Evolutionary conservation across 2,797 vertebrate species (phyloP).

Genomic region (Alexandromys oeconomus): DNA sequence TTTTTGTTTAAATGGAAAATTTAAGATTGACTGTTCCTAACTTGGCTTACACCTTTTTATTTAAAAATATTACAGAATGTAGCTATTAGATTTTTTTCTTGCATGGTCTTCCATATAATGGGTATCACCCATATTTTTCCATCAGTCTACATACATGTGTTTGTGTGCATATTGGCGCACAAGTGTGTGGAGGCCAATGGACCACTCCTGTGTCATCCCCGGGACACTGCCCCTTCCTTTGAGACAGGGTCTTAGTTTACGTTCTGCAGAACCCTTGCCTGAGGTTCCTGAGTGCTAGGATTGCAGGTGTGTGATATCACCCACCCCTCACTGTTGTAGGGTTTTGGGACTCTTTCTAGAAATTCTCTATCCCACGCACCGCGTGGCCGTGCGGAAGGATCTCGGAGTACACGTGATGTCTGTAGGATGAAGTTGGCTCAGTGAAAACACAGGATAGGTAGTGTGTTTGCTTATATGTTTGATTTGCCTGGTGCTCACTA

Average conservation of each 20-base stretch:
- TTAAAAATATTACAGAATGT: neutral
- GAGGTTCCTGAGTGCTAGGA: neutral
- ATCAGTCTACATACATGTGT: neutral
- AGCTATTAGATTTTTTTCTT: neutral
- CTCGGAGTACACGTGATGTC: neutral
- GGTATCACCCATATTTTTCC: neutral
- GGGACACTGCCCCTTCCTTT: neutral
- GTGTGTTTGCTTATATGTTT: neutral
- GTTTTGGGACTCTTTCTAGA: slow-evolving; percentile 13
- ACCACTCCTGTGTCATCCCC: too few relatives aligned
- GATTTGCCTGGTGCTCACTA: neutral
- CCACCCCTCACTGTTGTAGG: neutral
- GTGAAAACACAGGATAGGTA: slow-evolving; percentile 8
- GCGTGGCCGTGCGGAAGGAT: neutral
- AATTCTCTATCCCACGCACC: neutral
- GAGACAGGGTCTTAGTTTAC: neutral
- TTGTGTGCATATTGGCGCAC: neutral
- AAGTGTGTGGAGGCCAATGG: neutral
- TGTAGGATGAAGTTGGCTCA: slow-evolving; percentile 40
- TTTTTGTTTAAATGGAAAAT: slow-evolving; percentile 48
- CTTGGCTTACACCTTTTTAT: neutral
- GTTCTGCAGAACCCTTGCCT: neutral
- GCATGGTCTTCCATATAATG: neutral
- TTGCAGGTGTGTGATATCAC: neutral
- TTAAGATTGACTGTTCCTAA: slow-evolving; percentile 6